Conservation (phyloP, 30 jellyfish, hydroid and myxozoan species). For the Cassiopea xamachana region DNA sequence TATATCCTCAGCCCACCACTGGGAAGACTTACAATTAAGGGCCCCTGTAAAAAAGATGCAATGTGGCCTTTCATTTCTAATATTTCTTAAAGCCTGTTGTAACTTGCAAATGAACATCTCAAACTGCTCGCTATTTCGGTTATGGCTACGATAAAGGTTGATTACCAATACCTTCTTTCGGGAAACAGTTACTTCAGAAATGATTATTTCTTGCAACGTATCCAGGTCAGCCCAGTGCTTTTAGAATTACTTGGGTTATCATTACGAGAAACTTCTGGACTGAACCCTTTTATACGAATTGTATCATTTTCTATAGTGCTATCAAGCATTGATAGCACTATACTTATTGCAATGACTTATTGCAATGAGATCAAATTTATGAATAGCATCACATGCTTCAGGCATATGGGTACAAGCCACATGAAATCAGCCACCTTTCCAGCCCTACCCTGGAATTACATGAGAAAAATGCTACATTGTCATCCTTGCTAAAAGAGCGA, state of each 20-base stretch:
- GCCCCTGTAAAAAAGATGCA: neutral
- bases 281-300: neutral
- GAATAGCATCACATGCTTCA: neutral
- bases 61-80: neutral
- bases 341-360: no score
- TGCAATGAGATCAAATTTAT: neutral
- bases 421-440: no score
- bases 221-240: constrained; percentile 1
- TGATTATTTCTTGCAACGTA: neutral
- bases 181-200: neutral
- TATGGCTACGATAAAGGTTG: constrained; percentile 1
- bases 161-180: neutral
- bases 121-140: neutral
- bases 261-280: neutral
- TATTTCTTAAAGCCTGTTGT: neutral
- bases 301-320: neutral
- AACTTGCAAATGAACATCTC: neutral
- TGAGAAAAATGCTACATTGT: no score
- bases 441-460: no score
- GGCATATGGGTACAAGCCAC: neutral
- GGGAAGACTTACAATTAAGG: neutral
- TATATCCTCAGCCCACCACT: neutral
- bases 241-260: neutral
- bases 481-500: no score
- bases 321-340: neutral